Percentiles rank a stretch among this genome's conserved stretches.
phyloP scores from a whole-genome alignment of 2,113 vertebrate species.

The Psettodes erumei region DNA sequence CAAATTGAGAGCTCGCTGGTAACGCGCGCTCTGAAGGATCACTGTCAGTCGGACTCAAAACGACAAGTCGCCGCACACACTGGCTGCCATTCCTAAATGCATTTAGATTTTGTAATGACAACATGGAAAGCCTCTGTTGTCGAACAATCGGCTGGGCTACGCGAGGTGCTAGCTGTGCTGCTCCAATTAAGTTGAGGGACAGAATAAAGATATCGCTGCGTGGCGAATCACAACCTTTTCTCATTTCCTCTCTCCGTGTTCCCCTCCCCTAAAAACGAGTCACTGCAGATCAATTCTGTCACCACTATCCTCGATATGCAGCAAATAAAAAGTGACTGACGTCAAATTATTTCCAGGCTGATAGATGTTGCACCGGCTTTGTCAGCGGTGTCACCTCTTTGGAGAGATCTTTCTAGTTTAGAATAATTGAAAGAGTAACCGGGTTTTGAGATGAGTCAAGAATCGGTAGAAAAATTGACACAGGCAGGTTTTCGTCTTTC shows the following conservation, averaged over 20 bases:
- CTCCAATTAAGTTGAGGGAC: slow-evolving; percentile 69
- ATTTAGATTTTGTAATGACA: slow-evolving; percentile 30
- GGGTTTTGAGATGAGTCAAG: slow-evolving; percentile 63
- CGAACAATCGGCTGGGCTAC: slow-evolving; percentile 32
- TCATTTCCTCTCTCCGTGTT: slow-evolving; percentile 60
- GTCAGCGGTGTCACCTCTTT: slow-evolving; percentile 76
- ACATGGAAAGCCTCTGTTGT: slow-evolving; percentile 27
- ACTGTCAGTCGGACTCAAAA: slow-evolving; percentile 20
- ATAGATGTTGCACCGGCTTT: slow-evolving; percentile 79
- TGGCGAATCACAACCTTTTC: slow-evolving; percentile 62
- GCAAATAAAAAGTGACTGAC: slow-evolving; percentile 80
- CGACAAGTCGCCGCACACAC: neutral
- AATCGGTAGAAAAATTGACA: slow-evolving; percentile 48
- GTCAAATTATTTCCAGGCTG: slow-evolving; percentile 81
- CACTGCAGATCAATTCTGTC: slow-evolving; percentile 57
- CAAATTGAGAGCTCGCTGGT: slow-evolving; percentile 43
- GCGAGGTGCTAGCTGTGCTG: slow-evolving; percentile 10
- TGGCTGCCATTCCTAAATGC: slow-evolving; percentile 23
- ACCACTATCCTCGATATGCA: slow-evolving; percentile 62
- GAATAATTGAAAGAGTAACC: slow-evolving; percentile 83
- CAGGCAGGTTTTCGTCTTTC: slow-evolving; percentile 26
- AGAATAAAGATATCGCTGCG: slow-evolving; percentile 53
- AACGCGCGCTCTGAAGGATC: slow-evolving; percentile 29
- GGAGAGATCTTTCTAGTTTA: slow-evolving; percentile 71
- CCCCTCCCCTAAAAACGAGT: slow-evolving; percentile 35